Evolutionary conservation across 1,140 invertebrate species (phyloP), one percentile per base, ranked within the genome.

Genomic region (Condylostylus longicornis): DNA sequence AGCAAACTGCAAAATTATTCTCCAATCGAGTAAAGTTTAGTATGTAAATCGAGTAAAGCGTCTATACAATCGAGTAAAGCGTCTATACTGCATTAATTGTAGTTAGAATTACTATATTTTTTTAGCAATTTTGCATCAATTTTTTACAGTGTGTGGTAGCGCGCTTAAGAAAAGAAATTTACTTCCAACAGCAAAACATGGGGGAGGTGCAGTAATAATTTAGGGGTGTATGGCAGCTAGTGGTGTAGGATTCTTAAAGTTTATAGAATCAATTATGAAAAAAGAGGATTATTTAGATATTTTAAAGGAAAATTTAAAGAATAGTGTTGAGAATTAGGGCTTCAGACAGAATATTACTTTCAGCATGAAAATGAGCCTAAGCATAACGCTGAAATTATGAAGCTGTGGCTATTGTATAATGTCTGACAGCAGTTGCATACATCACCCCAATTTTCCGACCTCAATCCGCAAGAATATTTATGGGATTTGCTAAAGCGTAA

Each of bases 101-200:
- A n/a, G n/a, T n/a, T n/a, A n/a, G n/a, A n/a, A n/a, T n/a, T n/a
- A n/a, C n/a, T n/a, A n/a, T n/a, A n/a, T n/a, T n/a, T n/a, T n/a
- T n/a, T n/a, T n/a, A n/a, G n/a, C n/a, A n/a, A n/a, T n/a, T n/a
- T n/a, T n/a, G n/a, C n/a, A n/a, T n/a, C n/a, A n/a, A n/a, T n/a
- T n/a, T n/a, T n/a, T n/a, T n/a, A n/a, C n/a, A n/a, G n/a, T n/a
- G n/a, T n/a, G n/a, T n/a, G n/a, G n/a, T n/a, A n/a, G n/a, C n/a
- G n/a, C n/a, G n/a, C n/a, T n/a, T n/a, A n/a, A n/a, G n/a, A n/a
- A n/a, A 30, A 37, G 23, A 28, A 28, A 51, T 43, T 36, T 44
- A 14, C 35, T 25, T 15, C 18, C 50, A 23, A 62, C 61, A 3
- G 48, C 61, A 12, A 63, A 63, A 44, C 51, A 60, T 38, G 50